A percentile compares a stretch with the other conserved stretches of the same genome.
Conservation (phyloP, 2,888 invertebrate species). For the Lacanobia oleracea region DNA sequence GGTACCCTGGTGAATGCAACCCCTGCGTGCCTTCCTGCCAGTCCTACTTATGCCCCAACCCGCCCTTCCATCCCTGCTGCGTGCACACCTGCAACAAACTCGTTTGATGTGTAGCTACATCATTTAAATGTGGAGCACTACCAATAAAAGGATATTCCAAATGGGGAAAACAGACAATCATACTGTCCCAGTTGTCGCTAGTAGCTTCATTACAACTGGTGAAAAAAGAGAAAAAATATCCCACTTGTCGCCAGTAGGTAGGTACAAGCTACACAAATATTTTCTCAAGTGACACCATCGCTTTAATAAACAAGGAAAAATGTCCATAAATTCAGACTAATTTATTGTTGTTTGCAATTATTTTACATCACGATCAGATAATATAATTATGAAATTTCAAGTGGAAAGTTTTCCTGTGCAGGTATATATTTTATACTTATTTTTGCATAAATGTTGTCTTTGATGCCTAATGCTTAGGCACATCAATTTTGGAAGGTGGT, state of each 20-base stretch:
- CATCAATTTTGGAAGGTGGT: no score
- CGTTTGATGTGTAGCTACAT: slow-evolving; percentile 67
- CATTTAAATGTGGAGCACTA: slow-evolving; percentile 9
- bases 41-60: slow-evolving; percentile 86
- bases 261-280: background rate
- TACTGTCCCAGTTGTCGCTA: background rate
- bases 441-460: background rate
- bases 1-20: slow-evolving; percentile 86
- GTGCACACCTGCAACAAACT: slow-evolving; percentile 84
- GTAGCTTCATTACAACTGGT: background rate
- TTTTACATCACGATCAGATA: background rate
- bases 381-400: background rate
- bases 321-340: background rate
- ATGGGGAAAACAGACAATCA: background rate
- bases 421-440: background rate
- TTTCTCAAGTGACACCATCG: background rate
- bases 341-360: background rate
- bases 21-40: slow-evolving; percentile 85
- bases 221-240: background rate
- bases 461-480: no score
- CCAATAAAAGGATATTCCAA: slow-evolving; percentile 8
- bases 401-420: no score
- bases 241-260: background rate
- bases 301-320: background rate
- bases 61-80: slow-evolving; percentile 86